Evolutionary conservation across 2,888 invertebrate species (phyloP).

Genomic region (Sminthurinus aureus): DNA sequence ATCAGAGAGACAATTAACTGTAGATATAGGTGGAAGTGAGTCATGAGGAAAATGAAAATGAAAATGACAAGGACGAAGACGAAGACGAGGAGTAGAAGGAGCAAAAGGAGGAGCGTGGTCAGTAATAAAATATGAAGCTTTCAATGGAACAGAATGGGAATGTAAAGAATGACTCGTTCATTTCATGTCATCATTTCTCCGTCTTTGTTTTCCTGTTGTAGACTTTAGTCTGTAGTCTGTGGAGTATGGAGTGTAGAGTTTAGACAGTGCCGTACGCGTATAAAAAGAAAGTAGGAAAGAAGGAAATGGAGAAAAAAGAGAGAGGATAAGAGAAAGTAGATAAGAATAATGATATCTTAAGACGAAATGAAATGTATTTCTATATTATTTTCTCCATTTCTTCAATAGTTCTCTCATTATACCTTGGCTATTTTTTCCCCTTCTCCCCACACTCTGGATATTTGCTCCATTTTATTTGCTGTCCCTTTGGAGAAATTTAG

Average conservation of each 20-base stretch:
- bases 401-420: background rate
- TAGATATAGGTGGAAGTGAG: too few relatives aligned
- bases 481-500: too few relatives aligned
- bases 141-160: background rate
- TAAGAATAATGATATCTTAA: background rate
- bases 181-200: too few relatives aligned
- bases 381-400: background rate
- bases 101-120: background rate
- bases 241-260: background rate
- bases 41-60: background rate
- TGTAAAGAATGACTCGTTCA: background rate
- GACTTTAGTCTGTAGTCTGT: background rate
- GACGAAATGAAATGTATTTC: background rate
- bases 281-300: slow-evolving; percentile 4
- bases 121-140: slow-evolving; percentile 12
- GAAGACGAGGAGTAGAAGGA: background rate
- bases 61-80: background rate
- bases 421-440: background rate
- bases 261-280: too few relatives aligned
- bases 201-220: background rate
- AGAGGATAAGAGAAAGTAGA: slow-evolving; percentile 12
- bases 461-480: background rate
- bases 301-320: background rate
- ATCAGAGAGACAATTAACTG: too few relatives aligned
- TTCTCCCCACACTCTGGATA: background rate